Base-by-base conservation (phyloP, 2,797 vertebrate genomes). In the Lepus townsendii region DNA sequence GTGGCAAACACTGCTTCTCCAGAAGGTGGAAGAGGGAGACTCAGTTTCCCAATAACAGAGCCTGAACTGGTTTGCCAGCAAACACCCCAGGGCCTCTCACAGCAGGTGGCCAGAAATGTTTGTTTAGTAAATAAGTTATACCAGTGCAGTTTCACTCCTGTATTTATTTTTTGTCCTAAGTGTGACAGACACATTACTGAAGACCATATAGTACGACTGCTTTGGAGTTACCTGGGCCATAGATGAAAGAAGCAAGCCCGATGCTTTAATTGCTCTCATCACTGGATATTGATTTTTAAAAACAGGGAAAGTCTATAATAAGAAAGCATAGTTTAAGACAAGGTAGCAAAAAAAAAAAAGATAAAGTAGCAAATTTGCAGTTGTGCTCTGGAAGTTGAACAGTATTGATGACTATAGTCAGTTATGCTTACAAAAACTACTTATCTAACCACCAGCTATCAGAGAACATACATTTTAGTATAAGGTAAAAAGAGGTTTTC, bases 291-390 rank as follows among this genome's bases (percentile, higher is more conserved):
- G 69, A 52, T 19, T 91, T 80, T 79, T 47, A 69, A 78, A 92
- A 85, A 68, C 84, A 77, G 52, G 86, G 19, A 73, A 90, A 35
- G n/a, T 83, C 60, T 76, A 57, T 11, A 54, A 79, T 54, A 72
- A 92, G 63, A 83, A 16, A 57, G 14, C 35, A 4, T 30, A 11
- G 26, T 57, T 93, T 54, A 94, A 83, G 30, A 76, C 12, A 90
- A 92, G 82, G 50, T 50, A 91, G 68, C 17, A 80, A 73, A 85
- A 47, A 47, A 42, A 42, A 42, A 47, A 47, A 47, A 47, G 42
- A 76, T 16, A 90, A 92, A 88, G 50, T 42, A 91, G 68, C 17
- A 86, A 73, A 85, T 87, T 83, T 92, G 78, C 26, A 63, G 75
- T 60, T 83, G n/a, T 90, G 57, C 42, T 83, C 27, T 68, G 27